Evolutionary conservation across 2,113 vertebrate genomes (phyloP).

Genomic region (Tricholaema leucomelas): DNA sequence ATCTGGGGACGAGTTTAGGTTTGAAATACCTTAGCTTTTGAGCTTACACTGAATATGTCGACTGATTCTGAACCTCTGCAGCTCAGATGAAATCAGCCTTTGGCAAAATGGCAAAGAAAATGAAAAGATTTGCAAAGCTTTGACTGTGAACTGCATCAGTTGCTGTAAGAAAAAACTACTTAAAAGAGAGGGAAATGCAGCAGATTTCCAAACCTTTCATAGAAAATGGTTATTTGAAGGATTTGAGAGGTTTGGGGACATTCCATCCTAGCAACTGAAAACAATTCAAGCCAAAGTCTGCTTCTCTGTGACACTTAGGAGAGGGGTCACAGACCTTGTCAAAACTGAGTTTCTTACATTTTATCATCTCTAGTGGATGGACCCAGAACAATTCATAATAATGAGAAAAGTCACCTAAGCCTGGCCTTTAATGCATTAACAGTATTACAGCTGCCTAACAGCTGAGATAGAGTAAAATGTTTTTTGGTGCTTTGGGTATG

Average conservation of each 20-base stretch:
- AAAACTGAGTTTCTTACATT: not conserved
- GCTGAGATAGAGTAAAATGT: not conserved
- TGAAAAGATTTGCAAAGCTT: not conserved
- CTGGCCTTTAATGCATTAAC: not conserved
- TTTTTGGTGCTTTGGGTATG: not conserved
- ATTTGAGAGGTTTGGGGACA: accelerated
- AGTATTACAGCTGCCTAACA: not conserved
- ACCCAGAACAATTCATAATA: not conserved
- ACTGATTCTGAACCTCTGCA: not conserved
- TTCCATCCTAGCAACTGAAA: not conserved
- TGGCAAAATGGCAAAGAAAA: not conserved
- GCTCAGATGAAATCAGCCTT: not conserved
- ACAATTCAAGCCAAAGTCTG: not conserved
- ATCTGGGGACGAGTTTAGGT: not conserved
- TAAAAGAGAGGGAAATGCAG: not conserved
- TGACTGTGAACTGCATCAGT: not conserved
- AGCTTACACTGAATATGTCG: not conserved
- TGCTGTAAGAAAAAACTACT: not conserved
- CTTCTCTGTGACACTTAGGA: not conserved
- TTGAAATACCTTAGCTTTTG: not conserved
- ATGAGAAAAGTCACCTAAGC: not conserved
- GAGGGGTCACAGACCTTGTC: not conserved
- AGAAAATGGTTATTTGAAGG: not conserved
- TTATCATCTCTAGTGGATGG: not conserved
- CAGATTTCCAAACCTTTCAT: not conserved